Evolutionary conservation across 2,888 invertebrate species (phyloP).

Genomic region (Drosophila yooni): DNA sequence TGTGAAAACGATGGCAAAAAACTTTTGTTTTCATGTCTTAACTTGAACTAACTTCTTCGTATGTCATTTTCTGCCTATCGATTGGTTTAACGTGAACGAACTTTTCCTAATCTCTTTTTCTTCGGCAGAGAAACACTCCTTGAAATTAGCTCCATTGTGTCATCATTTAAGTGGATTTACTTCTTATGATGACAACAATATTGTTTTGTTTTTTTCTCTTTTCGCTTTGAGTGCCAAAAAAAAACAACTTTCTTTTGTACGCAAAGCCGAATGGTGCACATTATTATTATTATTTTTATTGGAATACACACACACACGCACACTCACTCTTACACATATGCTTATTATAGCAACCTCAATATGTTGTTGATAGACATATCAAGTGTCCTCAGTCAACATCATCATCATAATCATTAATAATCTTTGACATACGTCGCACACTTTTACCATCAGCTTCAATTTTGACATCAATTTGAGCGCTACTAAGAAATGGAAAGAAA

Average conservation of each 20-base stretch:
- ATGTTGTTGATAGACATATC: slow-evolving; percentile 67
- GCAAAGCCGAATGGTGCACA: slow-evolving; percentile 47
- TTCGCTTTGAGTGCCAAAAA: slow-evolving; percentile 33
- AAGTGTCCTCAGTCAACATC: slow-evolving; percentile 60
- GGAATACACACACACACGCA: slow-evolving; percentile 9
- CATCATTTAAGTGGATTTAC: slow-evolving; percentile 49
- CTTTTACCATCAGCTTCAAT: slow-evolving; percentile 43
- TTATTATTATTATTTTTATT: slow-evolving; percentile 34
- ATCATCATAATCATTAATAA: slow-evolving; percentile 24
- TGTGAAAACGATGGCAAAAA: neutral
- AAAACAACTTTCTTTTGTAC: slow-evolving; percentile 70
- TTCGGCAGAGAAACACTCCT: neutral
- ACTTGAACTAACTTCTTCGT: neutral
- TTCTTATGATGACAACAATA: slow-evolving; percentile 32
- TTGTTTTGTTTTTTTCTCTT: slow-evolving; percentile 31
- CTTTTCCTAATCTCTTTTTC: neutral
- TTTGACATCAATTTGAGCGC: slow-evolving; percentile 25
- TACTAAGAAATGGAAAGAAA: neutral
- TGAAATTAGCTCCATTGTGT: slow-evolving; percentile 53
- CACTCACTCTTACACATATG: too few species aligned
- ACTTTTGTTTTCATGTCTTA: neutral
- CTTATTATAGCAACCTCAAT: slow-evolving; percentile 26
- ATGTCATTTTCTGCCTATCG: neutral
- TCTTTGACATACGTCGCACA: slow-evolving; percentile 27
- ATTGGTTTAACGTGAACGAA: neutral